Evolutionary conservation across 2,888 invertebrate genomes (phyloP).

Genomic region (Incurvaria masculella): DNA sequence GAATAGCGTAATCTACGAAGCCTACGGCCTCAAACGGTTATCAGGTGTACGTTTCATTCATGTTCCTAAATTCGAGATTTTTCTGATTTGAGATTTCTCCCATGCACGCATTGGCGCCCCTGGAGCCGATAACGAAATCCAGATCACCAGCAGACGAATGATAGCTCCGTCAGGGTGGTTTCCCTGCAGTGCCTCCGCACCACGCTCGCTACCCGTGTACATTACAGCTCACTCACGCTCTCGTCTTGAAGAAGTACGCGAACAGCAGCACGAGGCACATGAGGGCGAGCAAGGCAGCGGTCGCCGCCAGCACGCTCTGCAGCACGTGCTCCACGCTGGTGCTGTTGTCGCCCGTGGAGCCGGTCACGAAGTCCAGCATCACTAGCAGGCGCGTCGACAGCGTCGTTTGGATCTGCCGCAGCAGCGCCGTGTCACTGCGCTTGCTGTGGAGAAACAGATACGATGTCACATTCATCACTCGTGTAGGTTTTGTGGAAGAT

Average conservation of each 20-base stretch:
- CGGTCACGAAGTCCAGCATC: slow-evolving; percentile 46
- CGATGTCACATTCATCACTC: not conserved
- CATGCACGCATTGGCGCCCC: too few species aligned
- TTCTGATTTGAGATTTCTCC: too few species aligned
- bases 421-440: slow-evolving; percentile 42
- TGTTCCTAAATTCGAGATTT: too few species aligned
- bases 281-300: slow-evolving; percentile 50
- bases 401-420: slow-evolving; percentile 34
- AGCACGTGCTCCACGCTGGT: slow-evolving; percentile 37
- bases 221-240: slow-evolving; percentile 52
- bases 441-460: slow-evolving; percentile 29
- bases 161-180: too few species aligned
- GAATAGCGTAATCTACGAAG: too few species aligned
- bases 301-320: slow-evolving; percentile 50
- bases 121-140: too few species aligned
- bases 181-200: too few species aligned
- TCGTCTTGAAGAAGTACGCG: slow-evolving; percentile 54
- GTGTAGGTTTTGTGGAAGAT: not conserved
- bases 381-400: slow-evolving; percentile 32
- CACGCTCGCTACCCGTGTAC: too few species aligned
- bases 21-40: too few species aligned
- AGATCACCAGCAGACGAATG: too few species aligned
- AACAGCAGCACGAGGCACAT: slow-evolving; percentile 43
- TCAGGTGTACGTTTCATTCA: too few species aligned
- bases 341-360: slow-evolving; percentile 22